Evolutionary conservation across 2,888 invertebrate genomes (phyloP), one percentile per base, ranked within the genome.

Genomic region (Fragum fragum): DNA sequence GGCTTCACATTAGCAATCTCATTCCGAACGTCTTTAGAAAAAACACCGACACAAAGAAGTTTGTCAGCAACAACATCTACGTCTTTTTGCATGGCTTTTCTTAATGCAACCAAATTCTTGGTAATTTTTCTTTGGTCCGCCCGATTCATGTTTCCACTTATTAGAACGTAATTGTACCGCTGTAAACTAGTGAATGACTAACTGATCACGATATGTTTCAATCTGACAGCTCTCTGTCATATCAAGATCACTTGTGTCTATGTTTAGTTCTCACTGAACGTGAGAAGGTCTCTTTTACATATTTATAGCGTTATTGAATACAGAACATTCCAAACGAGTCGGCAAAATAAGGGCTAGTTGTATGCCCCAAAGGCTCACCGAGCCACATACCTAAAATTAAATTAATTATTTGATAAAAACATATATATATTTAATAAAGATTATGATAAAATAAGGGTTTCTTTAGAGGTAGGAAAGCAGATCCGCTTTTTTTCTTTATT

Each of bases 121-220:
- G 81, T 81, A 11, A 84, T 76, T 57, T 84, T 84, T 36, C 47
- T 78, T 52, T 84, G 84, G 61, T 84, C 81, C 9, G 47, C 53
- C 21, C 81, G 57, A 71, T 84, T 73, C 84, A 84, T 84, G 29
- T 16, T 61, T 29, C 14, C 18, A 47, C 16, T 47, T 47, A 18
- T 3, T 9, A 36, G 32, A 36, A 3, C 32, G 3, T 3, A 36
- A 3, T 36, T 36, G 32, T 36, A 3, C 9, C 9, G 3, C 5
- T 9, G 32, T 6, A 36, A 9, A 36, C 32, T 36, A 36, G 32
- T 36, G 3, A 36, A 36, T 36, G 32, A 36, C 32, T 36, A 36
- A 36, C 5, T 36, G 32, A 36, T 36, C 9, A 36, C 32, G 32
- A 6, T 36, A 6, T 47, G 2, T 18, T 47, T 14, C 47, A 14